Percentiles rank a stretch among this genome's conserved stretches.
These are phyloP conservation scores for Cepaea nemoralis DNA, from an alignment of 1,140 invertebrate species.

Conservation along the genomic window DNA sequence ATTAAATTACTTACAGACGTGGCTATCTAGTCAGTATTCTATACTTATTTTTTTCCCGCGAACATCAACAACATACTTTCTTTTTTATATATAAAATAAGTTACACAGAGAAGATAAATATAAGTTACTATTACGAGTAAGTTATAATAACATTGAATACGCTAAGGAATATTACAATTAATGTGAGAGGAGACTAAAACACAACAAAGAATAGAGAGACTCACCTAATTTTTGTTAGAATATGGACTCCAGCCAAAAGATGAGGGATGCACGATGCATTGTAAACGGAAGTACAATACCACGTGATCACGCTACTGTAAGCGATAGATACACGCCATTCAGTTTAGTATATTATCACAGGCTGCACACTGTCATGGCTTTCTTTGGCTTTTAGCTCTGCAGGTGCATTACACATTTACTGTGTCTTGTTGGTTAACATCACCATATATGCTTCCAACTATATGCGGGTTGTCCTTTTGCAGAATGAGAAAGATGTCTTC, in stretches of 20 bases:
- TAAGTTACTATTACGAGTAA: not conserved
- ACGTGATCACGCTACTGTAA: conserved; percentile 41
- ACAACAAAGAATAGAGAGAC: conserved; percentile 20
- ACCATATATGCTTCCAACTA: no score
- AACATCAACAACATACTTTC: not conserved
- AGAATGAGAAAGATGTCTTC: not conserved
- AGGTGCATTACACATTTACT: no score
- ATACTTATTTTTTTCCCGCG: conserved; percentile 33
- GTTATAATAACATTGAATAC: not conserved
- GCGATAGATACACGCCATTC: conserved; percentile 38
- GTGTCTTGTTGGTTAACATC: no score
- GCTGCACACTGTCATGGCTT: not conserved
- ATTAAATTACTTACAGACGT: no score
- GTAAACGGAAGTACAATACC: conserved; percentile 36
- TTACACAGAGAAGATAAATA: not conserved
- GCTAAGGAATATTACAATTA: not conserved
- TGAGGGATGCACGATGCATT: conserved; percentile 41
- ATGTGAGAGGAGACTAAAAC: not conserved
- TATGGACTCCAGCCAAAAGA: conserved; percentile 41
- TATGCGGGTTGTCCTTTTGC: not conserved
- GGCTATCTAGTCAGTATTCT: no score
- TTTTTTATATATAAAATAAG: not conserved
- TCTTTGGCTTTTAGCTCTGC: not conserved
- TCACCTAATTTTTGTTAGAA: conserved; percentile 29
- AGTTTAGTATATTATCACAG: not conserved